phyloP scores from a whole-genome alignment of 30 jellyfish, hydroid and myxozoan species.

The Sanderia malayensis region DNA sequence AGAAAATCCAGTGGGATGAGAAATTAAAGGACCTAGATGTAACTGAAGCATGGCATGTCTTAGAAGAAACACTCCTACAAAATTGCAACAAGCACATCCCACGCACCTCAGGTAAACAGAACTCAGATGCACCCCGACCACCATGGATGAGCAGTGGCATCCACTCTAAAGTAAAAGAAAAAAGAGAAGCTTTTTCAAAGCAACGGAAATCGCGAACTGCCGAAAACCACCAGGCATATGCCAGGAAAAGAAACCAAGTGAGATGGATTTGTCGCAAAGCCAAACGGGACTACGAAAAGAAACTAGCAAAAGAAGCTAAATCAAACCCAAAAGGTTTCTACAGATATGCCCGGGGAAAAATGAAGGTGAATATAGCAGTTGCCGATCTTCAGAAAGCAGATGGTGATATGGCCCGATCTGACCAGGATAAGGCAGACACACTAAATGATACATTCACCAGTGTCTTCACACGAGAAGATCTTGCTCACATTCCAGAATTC shows the following conservation, averaged over 20 bases:
- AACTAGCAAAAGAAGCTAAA: neutral
- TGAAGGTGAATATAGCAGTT: neutral
- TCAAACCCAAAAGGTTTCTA: neutral
- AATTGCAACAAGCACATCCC: no score
- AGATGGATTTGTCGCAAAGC: neutral
- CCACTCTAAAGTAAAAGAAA: no score
- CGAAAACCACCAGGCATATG: neutral
- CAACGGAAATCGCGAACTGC: neutral
- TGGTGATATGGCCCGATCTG: neutral
- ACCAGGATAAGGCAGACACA: neutral
- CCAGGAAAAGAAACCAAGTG: neutral
- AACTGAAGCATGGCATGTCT: neutral
- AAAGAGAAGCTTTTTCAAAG: neutral
- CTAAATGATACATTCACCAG: neutral
- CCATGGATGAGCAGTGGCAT: neutral
- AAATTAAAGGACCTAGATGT: neutral
- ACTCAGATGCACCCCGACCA: no score
- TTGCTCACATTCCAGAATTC: neutral
- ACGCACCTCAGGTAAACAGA: no score
- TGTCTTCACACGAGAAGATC: neutral
- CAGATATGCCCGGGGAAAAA: neutral
- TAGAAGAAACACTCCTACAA: neutral
- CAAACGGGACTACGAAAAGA: neutral
- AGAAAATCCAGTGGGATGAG: neutral
- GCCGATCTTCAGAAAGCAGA: neutral